phyloP scores from a whole-genome alignment of 2,113 vertebrate species.

The Chionis minor region DNA sequence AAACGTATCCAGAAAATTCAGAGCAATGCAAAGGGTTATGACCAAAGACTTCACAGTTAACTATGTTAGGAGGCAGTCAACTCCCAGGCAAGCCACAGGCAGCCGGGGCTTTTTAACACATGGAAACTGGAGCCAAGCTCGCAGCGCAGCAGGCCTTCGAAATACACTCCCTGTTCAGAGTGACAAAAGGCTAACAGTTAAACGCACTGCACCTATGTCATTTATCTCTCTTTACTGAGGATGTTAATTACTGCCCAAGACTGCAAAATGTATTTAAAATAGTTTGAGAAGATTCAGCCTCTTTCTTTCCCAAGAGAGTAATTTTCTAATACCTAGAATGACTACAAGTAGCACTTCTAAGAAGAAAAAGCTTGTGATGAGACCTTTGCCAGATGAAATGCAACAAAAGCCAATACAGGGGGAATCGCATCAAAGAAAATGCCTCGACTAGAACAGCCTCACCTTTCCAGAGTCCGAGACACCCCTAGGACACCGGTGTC shows the following conservation, averaged over 20 bases:
- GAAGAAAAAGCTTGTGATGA: not conserved
- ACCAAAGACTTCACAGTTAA: not conserved
- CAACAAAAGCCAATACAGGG: not conserved
- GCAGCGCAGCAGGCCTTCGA: not conserved
- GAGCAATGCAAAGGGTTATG: not conserved
- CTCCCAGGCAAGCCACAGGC: not conserved
- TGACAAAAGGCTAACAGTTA: not conserved
- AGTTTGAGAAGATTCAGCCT: not conserved
- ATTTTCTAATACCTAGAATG: not conserved
- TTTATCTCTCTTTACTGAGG: not conserved
- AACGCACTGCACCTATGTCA: not conserved
- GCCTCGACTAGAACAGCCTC: not conserved
- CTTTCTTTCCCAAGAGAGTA: not conserved
- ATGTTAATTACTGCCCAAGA: not conserved
- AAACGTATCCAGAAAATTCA: not conserved
- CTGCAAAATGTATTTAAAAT: not conserved
- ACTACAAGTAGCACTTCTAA: not conserved
- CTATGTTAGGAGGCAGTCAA: not conserved
- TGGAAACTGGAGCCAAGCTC: accelerated
- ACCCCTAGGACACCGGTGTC: not conserved
- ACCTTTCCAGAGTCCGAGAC: not conserved
- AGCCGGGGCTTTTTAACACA: not conserved
- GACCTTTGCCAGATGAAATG: not conserved
- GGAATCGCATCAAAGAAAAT: not conserved
- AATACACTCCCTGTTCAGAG: not conserved